Evolutionary conservation across 2,797 vertebrate species (phyloP).

Genomic region (Oreochromis mossambicus): DNA sequence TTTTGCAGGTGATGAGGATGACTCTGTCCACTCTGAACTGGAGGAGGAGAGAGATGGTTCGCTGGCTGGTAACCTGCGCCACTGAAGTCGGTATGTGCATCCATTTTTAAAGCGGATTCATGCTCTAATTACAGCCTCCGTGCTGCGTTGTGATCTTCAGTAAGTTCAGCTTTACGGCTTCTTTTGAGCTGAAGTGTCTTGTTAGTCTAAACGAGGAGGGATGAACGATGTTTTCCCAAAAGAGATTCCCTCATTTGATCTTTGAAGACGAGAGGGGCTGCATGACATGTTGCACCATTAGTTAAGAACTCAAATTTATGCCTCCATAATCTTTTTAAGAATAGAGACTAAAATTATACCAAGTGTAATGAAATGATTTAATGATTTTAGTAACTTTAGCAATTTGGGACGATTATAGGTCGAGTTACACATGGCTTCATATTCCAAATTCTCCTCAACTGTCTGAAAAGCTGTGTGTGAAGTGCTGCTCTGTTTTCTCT

Average conservation of each 20-base stretch:
- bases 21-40: slow-evolving; percentile 97
- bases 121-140: not conserved
- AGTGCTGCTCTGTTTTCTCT: not conserved
- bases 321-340: not conserved
- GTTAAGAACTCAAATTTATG: not conserved
- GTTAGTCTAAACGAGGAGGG: not conserved
- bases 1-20: slow-evolving; percentile 95
- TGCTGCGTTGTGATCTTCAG: not conserved
- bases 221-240: not conserved
- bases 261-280: not conserved
- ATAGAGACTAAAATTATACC: not conserved
- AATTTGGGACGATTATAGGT: not conserved
- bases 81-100: slow-evolving; percentile 94
- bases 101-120: not conserved
- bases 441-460: not conserved
- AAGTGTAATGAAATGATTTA: not conserved
- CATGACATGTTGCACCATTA: not conserved
- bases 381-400: not conserved
- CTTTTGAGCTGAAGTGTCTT: not conserved
- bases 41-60: slow-evolving; percentile 97
- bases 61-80: slow-evolving; percentile 97
- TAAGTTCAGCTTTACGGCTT: not conserved
- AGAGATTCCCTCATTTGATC: not conserved
- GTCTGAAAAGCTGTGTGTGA: not conserved
- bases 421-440: not conserved